Evolutionary conservation across 2,113 vertebrate genomes (phyloP).

Genomic region (Coryphaenoides rupestris): DNA sequence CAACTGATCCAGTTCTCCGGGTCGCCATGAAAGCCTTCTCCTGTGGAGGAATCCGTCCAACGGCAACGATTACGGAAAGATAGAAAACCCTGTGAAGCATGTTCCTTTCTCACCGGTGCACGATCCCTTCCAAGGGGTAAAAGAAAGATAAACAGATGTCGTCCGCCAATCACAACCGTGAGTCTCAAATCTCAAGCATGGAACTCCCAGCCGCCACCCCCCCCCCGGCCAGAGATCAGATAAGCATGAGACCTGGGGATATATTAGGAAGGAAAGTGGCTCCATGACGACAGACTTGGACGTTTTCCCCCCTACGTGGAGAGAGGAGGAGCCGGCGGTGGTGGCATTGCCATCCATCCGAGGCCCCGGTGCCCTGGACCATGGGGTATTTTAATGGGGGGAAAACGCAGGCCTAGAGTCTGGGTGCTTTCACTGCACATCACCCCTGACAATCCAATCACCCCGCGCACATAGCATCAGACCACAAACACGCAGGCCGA

Average conservation of each 20-base stretch:
- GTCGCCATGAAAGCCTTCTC: slow-evolving; percentile 26
- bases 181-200: slow-evolving; percentile 27
- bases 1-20: slow-evolving; percentile 20
- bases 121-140: slow-evolving; percentile 3
- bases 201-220: slow-evolving; percentile 20
- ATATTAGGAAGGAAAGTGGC: slow-evolving; percentile 9
- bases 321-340: neutral
- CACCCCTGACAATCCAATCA: slow-evolving; percentile 56
- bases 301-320: neutral
- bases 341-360: neutral
- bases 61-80: slow-evolving; percentile 2
- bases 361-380: slow-evolving; percentile 45
- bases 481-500: slow-evolving; percentile 40
- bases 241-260: slow-evolving; percentile 20
- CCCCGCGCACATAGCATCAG: slow-evolving; percentile 47
- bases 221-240: slow-evolving; percentile 5
- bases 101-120: slow-evolving; percentile 20
- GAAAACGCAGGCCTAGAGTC: neutral
- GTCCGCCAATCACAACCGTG: slow-evolving; percentile 25
- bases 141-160: slow-evolving; percentile 57
- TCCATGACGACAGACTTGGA: slow-evolving; percentile 6
- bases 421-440: slow-evolving; percentile 48
- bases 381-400: neutral
- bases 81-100: slow-evolving; percentile 43
- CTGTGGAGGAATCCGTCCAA: slow-evolving; percentile 25